A percentile compares a stretch with the other conserved stretches of the same genome.
phyloP scores from a whole-genome alignment of 2,113 vertebrate genomes.

The Triplophysa siluroides region DNA sequence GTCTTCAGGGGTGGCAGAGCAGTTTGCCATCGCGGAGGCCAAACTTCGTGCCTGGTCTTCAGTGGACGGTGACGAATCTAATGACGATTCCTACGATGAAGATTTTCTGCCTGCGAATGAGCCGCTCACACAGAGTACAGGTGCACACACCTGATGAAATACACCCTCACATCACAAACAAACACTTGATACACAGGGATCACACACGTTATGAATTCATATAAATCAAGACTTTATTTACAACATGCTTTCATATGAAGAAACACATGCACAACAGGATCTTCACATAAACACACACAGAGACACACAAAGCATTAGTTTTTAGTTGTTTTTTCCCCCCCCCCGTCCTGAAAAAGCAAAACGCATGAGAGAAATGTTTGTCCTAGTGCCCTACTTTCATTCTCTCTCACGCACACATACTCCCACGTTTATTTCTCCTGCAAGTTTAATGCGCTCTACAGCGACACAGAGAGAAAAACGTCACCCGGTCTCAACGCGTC shows the following conservation, averaged over 20 bases:
- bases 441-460: constrained; percentile 73
- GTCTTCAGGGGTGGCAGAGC: constrained; percentile 85
- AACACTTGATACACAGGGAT: not conserved
- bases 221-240: too few relatives aligned
- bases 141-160: constrained; percentile 52
- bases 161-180: not conserved
- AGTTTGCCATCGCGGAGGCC: constrained; percentile 96
- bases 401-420: constrained; percentile 53
- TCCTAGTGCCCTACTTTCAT: constrained; percentile 76
- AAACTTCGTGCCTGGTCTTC: constrained; percentile 98
- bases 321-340: not conserved
- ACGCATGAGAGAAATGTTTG: constrained; percentile 52
- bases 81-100: constrained; percentile 93
- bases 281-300: constrained; percentile 47
- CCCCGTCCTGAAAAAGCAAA: not conserved
- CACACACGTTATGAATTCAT: not conserved
- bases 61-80: constrained; percentile 92
- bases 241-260: too few relatives aligned
- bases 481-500: not conserved
- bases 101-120: constrained; percentile 85
- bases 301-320: too few relatives aligned
- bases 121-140: constrained; percentile 82
- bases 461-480: not conserved
- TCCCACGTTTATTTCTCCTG: constrained; percentile 65
- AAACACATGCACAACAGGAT: too few relatives aligned